Conservation (phyloP, 2,797 vertebrate genomes). For the Artibeus lituratus region DNA sequence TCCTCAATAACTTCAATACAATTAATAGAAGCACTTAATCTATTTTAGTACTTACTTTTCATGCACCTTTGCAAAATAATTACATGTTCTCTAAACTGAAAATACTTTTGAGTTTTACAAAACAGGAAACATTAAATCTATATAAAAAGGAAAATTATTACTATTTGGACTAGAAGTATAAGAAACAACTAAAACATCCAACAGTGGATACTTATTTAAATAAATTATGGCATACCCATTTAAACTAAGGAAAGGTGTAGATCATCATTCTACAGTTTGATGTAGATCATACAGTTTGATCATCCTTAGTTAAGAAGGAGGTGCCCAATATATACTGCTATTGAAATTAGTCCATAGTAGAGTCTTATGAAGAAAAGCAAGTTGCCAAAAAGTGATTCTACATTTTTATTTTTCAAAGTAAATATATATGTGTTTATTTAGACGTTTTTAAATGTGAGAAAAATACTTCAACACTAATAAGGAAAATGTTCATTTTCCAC, state of each 20-base stretch:
- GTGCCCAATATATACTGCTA: neutral
- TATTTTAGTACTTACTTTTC: neutral
- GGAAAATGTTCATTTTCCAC: neutral
- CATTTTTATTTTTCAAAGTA: neutral
- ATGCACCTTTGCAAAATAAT: neutral
- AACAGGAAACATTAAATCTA: neutral
- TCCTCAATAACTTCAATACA: neutral
- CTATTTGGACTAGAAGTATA: neutral
- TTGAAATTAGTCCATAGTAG: neutral
- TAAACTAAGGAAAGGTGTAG: neutral
- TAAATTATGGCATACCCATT: neutral
- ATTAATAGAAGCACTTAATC: neutral
- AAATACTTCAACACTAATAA: neutral
- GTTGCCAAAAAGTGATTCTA: neutral
- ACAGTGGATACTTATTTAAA: neutral
- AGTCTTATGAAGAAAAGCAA: neutral
- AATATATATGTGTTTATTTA: neutral
- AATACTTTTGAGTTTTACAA: neutral
- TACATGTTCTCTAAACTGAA: slow-evolving; percentile 9
- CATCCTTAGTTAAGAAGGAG: neutral
- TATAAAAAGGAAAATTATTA: neutral
- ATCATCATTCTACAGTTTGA: no score
- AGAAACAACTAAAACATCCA: neutral
- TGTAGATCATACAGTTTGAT: no score
- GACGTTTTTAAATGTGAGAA: neutral